Evolutionary conservation across 2,113 vertebrate genomes (phyloP).

Genomic region (Pluvialis apricaria): DNA sequence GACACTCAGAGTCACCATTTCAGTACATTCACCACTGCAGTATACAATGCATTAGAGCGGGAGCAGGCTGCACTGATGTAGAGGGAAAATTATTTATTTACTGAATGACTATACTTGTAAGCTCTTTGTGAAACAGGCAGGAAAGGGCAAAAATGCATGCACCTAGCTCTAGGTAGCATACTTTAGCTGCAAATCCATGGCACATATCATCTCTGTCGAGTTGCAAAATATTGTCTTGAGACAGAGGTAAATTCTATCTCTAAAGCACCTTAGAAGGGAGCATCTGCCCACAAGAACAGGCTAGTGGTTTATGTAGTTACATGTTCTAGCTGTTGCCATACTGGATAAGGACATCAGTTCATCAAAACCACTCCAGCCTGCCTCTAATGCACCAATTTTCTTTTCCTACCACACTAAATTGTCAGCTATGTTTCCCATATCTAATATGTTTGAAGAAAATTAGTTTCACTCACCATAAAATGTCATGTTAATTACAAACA

Average conservation of each 20-base stretch:
- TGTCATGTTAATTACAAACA: neutral
- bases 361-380: neutral
- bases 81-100: neutral
- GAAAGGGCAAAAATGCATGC: neutral
- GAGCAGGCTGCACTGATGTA: neutral
- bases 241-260: neutral
- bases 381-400: neutral
- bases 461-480: neutral
- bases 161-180: neutral
- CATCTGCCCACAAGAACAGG: neutral
- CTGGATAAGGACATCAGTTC: neutral
- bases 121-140: neutral
- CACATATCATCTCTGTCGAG: neutral
- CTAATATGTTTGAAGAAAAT: neutral
- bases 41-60: accelerated
- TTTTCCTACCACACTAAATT: neutral
- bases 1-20: neutral
- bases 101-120: neutral
- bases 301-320: neutral
- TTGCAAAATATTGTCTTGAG: neutral
- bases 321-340: neutral
- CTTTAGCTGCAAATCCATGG: neutral
- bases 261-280: neutral
- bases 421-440: neutral
- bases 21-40: too few relatives aligned